Conservation (phyloP, 2,888 invertebrate species). For the Polydrusus cervinus region DNA sequence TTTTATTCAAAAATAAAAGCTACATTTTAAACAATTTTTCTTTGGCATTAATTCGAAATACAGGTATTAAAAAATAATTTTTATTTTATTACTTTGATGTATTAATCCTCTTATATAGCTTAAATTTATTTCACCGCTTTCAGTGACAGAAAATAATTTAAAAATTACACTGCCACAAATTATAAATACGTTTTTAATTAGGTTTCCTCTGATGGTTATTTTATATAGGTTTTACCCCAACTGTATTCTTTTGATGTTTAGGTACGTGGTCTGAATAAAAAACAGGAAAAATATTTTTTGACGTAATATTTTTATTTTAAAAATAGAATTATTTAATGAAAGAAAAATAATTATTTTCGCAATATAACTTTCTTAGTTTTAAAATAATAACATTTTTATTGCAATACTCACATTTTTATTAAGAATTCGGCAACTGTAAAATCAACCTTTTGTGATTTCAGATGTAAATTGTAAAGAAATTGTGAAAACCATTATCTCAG, state of each 20-base stretch:
- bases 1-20: not conserved
- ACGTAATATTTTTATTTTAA: no score
- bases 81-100: not conserved
- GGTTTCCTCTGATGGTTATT: not conserved
- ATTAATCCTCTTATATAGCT: not conserved
- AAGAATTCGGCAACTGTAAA: no score
- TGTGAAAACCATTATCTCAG: no score
- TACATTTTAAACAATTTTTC: not conserved
- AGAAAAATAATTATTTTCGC: no score
- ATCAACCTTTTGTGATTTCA: no score
- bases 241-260: not conserved
- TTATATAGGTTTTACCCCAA: not conserved
- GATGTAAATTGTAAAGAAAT: no score
- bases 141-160: conserved; percentile 8
- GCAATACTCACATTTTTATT: no score
- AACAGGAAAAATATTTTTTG: not conserved
- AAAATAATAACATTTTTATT: no score
- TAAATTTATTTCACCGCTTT: not conserved
- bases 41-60: not conserved
- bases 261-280: not conserved
- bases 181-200: conserved; percentile 31
- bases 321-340: no score
- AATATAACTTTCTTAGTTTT: no score
- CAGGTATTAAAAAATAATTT: not conserved
- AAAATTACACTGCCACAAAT: conserved; percentile 12